phyloP scores from a whole-genome alignment of 1,140 invertebrate genomes.

The Pentalonia nigronervosa region DNA sequence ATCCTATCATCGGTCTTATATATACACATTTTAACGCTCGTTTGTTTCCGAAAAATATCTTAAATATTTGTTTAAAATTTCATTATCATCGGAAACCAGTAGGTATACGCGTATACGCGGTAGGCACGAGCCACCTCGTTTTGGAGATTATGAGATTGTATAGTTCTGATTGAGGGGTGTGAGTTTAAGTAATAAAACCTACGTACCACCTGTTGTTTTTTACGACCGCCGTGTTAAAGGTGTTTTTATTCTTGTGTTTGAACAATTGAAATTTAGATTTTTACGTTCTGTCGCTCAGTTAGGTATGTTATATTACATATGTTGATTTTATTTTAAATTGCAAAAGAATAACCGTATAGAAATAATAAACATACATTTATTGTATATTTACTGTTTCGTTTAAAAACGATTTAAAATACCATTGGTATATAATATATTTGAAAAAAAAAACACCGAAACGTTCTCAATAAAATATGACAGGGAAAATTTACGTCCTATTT shows the following conservation, averaged over 20 bases:
- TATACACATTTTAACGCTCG: background rate
- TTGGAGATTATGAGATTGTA: background rate
- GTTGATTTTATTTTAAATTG: background rate
- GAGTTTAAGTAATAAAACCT: background rate
- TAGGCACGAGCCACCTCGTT: background rate
- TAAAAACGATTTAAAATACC: background rate
- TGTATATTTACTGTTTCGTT: background rate
- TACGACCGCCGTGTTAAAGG: background rate
- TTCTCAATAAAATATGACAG: background rate
- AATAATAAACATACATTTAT: background rate
- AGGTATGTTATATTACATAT: background rate
- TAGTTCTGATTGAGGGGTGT: background rate
- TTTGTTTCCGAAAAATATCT: background rate
- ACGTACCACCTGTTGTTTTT: background rate
- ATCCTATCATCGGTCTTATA: background rate
- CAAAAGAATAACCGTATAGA: background rate
- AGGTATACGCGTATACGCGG: background rate
- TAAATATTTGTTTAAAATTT: background rate
- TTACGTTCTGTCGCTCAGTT: background rate
- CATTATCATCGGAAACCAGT: background rate
- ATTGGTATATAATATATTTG: background rate
- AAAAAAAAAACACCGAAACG: background rate
- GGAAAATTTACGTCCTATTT: background rate
- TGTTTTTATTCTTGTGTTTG: background rate
- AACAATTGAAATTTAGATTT: conserved; percentile 6